A percentile compares a stretch with the other conserved stretches of the same genome.
Evolutionary conservation across 2,797 vertebrate species (phyloP).

Genomic region (Dermochelys coriacea): DNA sequence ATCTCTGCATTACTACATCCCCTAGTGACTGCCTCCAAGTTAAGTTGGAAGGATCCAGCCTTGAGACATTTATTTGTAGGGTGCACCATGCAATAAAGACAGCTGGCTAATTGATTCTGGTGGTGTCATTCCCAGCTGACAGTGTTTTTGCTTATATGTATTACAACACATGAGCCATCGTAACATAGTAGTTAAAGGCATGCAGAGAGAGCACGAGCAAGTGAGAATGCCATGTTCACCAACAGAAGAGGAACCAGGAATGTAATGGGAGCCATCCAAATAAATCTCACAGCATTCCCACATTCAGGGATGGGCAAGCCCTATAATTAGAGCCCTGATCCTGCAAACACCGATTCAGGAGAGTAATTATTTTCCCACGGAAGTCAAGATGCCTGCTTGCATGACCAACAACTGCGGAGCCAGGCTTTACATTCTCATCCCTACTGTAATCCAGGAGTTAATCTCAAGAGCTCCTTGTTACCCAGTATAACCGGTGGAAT

Average conservation of each 20-base stretch:
- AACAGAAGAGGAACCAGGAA: constrained; percentile 23
- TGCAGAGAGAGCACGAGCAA: background rate
- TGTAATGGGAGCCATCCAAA: constrained; percentile 26
- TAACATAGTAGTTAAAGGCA: constrained; percentile 25
- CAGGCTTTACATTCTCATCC: fast-evolving
- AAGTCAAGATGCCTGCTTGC: background rate
- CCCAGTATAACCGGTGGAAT: background rate
- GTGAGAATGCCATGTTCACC: background rate
- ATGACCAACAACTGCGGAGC: background rate
- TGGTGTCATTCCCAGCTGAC: background rate
- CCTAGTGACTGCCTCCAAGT: background rate
- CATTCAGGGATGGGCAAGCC: background rate
- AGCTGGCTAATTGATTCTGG: fast-evolving
- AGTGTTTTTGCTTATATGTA: background rate
- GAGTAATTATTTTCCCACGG: background rate
- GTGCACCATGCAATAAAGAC: background rate
- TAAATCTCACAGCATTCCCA: constrained; percentile 53
- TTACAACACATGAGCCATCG: background rate
- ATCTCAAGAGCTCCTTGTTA: background rate
- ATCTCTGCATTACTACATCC: background rate
- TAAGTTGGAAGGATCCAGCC: background rate
- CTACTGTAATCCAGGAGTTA: background rate
- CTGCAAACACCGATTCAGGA: background rate
- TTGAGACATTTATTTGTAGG: background rate
- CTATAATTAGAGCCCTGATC: constrained; percentile 49